Evolutionary conservation across 2,113 vertebrate species (phyloP).

Genomic region (Nothobranchius kuhntae): DNA sequence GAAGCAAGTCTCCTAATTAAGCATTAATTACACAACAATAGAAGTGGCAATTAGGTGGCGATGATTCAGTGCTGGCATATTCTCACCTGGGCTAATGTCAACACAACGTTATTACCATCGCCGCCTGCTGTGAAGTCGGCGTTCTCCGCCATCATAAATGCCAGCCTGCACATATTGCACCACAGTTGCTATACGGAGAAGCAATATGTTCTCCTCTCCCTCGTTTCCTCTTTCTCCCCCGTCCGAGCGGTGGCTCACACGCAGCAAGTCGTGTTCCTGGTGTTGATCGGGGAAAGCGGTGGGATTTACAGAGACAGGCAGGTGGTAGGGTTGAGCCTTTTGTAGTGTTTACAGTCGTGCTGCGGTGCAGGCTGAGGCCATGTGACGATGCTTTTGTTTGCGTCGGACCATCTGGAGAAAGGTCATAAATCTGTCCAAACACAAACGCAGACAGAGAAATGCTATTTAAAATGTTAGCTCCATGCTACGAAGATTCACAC

Average conservation of each 20-base stretch:
- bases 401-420: slow-evolving; percentile 9
- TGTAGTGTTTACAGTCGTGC: slow-evolving; percentile 62
- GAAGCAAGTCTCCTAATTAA: slow-evolving; percentile 72
- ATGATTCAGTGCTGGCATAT: slow-evolving; percentile 63
- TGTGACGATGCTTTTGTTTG: slow-evolving; percentile 55
- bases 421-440: too few relatives aligned
- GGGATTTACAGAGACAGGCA: slow-evolving; percentile 46
- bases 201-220: slow-evolving; percentile 47
- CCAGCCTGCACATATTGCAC: slow-evolving; percentile 57
- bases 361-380: slow-evolving; percentile 25
- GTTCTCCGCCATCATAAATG: slow-evolving; percentile 64
- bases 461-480: slow-evolving; percentile 9
- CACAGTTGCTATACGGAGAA: slow-evolving; percentile 37
- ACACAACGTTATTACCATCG: slow-evolving; percentile 66
- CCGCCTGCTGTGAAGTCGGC: slow-evolving; percentile 64
- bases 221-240: slow-evolving; percentile 4
- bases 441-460: slow-evolving; percentile 30
- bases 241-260: slow-evolving; percentile 35
- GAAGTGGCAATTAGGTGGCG: slow-evolving; percentile 62
- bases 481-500: too few relatives aligned
- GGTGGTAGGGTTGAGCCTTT: slow-evolving; percentile 34
- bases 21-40: slow-evolving; percentile 78
- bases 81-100: slow-evolving; percentile 79
- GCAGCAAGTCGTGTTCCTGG: slow-evolving; percentile 14
- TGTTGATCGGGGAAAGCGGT: slow-evolving; percentile 61